phyloP scores from a whole-genome alignment of 2,888 invertebrate species.

The Microchrysa polita region DNA sequence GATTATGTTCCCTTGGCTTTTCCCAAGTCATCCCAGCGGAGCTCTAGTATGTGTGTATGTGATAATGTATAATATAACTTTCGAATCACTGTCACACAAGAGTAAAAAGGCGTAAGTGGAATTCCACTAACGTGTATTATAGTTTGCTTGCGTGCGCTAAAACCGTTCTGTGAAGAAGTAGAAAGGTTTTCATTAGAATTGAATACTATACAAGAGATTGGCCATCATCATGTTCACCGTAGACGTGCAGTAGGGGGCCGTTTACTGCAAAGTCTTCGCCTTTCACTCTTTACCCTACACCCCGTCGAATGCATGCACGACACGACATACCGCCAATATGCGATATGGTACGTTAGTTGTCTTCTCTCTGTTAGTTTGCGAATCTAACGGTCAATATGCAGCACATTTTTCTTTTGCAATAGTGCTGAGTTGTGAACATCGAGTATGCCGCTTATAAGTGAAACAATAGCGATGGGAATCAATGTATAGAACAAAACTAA shows the following conservation, averaged over 20 bases:
- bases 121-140: conserved; percentile 47
- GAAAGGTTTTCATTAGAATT: conserved; percentile 49
- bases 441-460: too few relatives aligned
- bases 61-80: conserved; percentile 41
- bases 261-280: not conserved
- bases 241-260: not conserved
- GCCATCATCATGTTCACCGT: too few relatives aligned
- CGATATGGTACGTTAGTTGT: too few relatives aligned
- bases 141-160: conserved; percentile 36
- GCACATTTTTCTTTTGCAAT: too few relatives aligned
- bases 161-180: conserved; percentile 45
- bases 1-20: not conserved
- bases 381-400: conserved; percentile 18
- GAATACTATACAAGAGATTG: not conserved
- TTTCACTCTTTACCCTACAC: conserved; percentile 24
- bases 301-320: not conserved
- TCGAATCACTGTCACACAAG: conserved; percentile 43
- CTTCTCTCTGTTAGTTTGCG: not conserved
- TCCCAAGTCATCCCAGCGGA: not conserved
- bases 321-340: not conserved
- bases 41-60: not conserved
- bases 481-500: too few relatives aligned
- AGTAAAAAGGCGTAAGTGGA: conserved; percentile 47
- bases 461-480: too few relatives aligned
- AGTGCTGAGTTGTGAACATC: too few relatives aligned